Evolutionary conservation across 1,140 invertebrate genomes (phyloP).

Genomic region (Mactra quadrangularis): DNA sequence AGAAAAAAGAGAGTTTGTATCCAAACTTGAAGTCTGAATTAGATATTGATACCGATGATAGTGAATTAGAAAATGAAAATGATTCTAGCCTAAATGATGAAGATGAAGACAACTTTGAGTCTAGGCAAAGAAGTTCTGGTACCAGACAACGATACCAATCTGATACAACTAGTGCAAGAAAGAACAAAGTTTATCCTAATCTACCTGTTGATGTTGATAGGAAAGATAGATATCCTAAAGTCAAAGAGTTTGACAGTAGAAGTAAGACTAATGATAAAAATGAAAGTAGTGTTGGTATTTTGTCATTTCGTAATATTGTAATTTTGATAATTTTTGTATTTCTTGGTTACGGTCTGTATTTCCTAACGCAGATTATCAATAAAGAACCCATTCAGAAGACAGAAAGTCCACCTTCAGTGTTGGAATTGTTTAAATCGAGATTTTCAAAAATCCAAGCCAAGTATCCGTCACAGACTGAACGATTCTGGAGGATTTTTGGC

Average conservation of each 20-base stretch:
- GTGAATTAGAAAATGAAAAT: conserved; percentile 4
- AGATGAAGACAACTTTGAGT: not conserved
- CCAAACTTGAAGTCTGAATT: not conserved
- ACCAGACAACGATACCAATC: not conserved
- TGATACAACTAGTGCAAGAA: not conserved
- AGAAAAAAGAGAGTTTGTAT: conserved; percentile 7
- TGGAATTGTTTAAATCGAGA: conserved; percentile 23
- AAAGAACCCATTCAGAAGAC: not conserved
- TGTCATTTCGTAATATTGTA: not conserved
- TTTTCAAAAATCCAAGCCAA: conserved; percentile 24
- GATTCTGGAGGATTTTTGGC: conserved; percentile 66
- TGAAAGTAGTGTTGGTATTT: not conserved
- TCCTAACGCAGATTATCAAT: not conserved
- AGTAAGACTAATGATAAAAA: not conserved
- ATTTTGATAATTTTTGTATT: not conserved
- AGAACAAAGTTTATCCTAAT: not conserved
- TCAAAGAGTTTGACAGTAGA: not conserved
- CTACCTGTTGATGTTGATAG: not conserved
- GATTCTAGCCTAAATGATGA: not conserved
- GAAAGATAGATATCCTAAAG: not conserved
- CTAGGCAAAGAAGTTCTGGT: not conserved
- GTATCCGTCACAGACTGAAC: conserved; percentile 36
- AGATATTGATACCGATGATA: conserved; percentile 3
- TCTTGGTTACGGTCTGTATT: not conserved
- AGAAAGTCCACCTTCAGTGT: not conserved